A percentile compares a stretch with the other conserved stretches of the same genome.
These are phyloP conservation scores for Aplodontia rufa DNA, from an alignment of 2,113 vertebrate species.

Conservation along the genomic window DNA sequence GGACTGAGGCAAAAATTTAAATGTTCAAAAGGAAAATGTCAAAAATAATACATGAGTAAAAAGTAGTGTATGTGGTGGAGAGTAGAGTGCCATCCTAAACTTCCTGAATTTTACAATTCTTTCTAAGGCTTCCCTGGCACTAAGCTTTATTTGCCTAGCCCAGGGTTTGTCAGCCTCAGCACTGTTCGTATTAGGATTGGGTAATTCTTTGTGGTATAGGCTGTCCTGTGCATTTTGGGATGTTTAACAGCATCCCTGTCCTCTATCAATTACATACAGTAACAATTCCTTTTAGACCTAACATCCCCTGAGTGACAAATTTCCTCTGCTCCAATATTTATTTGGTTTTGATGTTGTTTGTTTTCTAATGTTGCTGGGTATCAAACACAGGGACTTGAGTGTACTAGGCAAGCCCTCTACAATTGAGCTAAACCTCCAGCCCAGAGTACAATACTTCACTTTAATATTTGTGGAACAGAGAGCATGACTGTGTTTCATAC, in stretches of 20 bases:
- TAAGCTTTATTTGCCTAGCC: neutral
- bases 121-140: neutral
- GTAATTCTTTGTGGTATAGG: neutral
- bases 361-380: neutral
- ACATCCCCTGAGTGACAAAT: neutral
- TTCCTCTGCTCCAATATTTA: neutral
- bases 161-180: neutral
- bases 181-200: neutral
- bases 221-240: neutral
- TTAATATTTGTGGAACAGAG: neutral
- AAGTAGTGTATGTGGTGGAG: neutral
- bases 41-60: neutral
- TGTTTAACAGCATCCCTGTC: neutral
- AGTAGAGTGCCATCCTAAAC: neutral
- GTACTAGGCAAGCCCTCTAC: neutral
- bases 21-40: neutral
- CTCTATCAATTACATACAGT: neutral
- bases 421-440: neutral
- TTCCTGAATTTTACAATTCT: neutral
- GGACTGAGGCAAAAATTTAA: neutral
- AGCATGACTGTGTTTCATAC: neutral
- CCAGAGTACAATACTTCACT: neutral
- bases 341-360: neutral
- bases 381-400: neutral
- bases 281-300: neutral